Evolutionary conservation across 2,113 vertebrate genomes (phyloP).

Genomic region (Lathamus discolor): DNA sequence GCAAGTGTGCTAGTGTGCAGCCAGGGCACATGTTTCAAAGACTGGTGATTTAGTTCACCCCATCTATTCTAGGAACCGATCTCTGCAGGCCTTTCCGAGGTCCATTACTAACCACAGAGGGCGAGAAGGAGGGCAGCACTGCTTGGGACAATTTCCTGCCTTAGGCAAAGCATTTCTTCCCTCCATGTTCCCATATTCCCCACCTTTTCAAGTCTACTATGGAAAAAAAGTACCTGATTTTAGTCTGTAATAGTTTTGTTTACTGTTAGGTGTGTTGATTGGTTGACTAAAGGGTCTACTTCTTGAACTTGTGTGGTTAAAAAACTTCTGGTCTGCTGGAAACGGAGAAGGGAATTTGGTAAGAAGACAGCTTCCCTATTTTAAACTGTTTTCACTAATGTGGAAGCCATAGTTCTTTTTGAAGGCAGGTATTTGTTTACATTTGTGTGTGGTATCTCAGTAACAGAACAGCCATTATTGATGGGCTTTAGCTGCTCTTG

Average conservation of each 20-base stretch:
- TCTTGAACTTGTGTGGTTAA: not conserved
- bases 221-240: not conserved
- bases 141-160: not conserved
- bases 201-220: not conserved
- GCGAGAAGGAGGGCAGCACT: not conserved
- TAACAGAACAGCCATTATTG: constrained; percentile 1
- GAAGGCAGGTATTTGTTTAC: not conserved
- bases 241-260: not conserved
- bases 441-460: not conserved
- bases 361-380: constrained; percentile 4
- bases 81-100: not conserved
- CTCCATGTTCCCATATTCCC: not conserved
- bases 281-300: not conserved
- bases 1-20: not conserved
- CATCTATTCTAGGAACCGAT: not conserved
- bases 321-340: not conserved
- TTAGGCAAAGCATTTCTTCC: not conserved
- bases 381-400: not conserved
- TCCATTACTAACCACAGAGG: not conserved
- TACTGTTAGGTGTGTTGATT: not conserved
- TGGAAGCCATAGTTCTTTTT: not conserved
- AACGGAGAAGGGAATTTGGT: not conserved
- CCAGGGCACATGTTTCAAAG: rapidly evolving
- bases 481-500: not conserved
- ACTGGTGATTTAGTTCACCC: not conserved